Evolutionary conservation across 2,113 vertebrate species (phyloP).

Genomic region (Spilogale gracilis): DNA sequence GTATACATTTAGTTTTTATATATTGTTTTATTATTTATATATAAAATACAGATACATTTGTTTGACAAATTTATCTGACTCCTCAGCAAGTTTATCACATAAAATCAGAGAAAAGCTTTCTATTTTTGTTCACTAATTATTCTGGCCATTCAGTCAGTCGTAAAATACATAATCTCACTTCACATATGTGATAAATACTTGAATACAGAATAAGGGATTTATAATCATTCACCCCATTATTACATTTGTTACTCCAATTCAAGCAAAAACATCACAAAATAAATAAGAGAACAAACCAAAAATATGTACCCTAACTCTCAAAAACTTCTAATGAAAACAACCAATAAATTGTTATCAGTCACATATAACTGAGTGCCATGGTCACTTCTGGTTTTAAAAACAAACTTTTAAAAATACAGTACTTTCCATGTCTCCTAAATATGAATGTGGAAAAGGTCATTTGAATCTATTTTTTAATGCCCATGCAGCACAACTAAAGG

Average conservation of each 20-base stretch:
- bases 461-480: background rate
- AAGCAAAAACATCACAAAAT: background rate
- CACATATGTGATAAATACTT: background rate
- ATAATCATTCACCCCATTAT: background rate
- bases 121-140: background rate
- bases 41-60: background rate
- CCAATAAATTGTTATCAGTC: background rate
- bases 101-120: background rate
- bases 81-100: background rate
- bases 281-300: background rate
- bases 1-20: background rate
- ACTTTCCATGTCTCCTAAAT: background rate
- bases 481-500: background rate
- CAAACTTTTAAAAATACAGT: background rate
- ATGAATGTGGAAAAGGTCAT: background rate
- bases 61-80: background rate
- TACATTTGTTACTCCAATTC: background rate
- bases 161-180: background rate
- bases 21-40: background rate
- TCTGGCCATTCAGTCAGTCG: background rate
- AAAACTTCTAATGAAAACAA: background rate
- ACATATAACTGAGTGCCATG: background rate
- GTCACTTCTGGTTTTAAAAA: background rate
- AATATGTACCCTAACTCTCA: background rate
- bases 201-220: background rate